Evolutionary conservation across 2,888 invertebrate genomes (phyloP), one percentile per base, ranked within the genome.

Genomic region (Agrochola circellaris): DNA sequence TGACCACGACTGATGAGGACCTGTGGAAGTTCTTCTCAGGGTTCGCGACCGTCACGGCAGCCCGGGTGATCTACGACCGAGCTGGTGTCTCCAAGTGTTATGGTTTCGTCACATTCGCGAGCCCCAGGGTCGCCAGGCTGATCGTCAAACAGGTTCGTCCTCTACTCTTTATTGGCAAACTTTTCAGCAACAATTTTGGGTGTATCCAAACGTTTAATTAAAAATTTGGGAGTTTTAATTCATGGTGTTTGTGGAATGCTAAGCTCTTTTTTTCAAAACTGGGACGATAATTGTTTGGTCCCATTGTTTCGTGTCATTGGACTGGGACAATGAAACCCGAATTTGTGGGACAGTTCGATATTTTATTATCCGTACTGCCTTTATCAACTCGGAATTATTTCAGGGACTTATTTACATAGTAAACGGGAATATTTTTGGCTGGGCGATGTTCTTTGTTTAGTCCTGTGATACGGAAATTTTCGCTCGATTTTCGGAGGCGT

Each of bases 21-120:
- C 96, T 99, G 86, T 98, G 98, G 95, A 98, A 98, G 93, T 98
- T 99, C 86, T 99, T 99, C 95, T 98, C 99, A 82, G 97, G 98
- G 70, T 98, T 98, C 91, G 99, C 99, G 73, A 98, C 98, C 73
- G 98, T 99, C 58, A 99, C 98, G 88, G 98, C 99, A 67, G 99
- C 99, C 72, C 99, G 99, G 96, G 99, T 99, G 87, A 99, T 99
- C 86, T 98, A 98, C 89, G 99, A 99, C 94, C 97, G 99, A 89
- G 99, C 99, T 84, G 99, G 99, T 7, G 99, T 99, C 34, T 99
- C 99, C 84, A 99, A 99, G 96, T 99, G 99, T 85, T 99, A 99
- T 93, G 98, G 98, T 7, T 98, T 98, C 95, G 98, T 98, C 75
- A 98, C 98, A 0, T 97, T 97, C 81, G 97, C 96, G 23, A 97